Conservation (phyloP, 2,888 invertebrate species). For the Pachycephus smyrnensis region DNA sequence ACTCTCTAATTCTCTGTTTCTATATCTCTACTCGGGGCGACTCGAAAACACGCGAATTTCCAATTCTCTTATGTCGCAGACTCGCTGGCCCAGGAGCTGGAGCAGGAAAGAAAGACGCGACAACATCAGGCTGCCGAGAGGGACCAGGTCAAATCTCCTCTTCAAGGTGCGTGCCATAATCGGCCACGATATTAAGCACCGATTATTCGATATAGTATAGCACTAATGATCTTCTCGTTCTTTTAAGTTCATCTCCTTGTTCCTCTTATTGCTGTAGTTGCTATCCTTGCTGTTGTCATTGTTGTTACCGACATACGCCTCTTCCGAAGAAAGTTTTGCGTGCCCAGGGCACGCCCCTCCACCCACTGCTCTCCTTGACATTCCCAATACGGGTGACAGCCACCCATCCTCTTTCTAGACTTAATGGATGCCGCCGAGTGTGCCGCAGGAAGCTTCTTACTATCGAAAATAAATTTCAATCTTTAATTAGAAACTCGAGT, state of each 20-base stretch:
- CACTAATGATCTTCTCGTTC: background rate
- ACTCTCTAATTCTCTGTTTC: background rate
- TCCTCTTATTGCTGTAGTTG: background rate
- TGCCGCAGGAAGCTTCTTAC: constrained; percentile 29
- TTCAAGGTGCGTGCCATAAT: constrained; percentile 73
- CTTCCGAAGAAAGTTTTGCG: background rate
- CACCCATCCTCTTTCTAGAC: background rate
- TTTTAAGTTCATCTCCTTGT: background rate
- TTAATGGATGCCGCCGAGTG: constrained; percentile 13
- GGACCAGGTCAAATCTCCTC: constrained; percentile 84
- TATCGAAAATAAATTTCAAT: constrained; percentile 52
- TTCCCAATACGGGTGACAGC: background rate
- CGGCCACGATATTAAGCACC: background rate
- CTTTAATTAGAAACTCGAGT: constrained; percentile 61
- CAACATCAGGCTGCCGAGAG: constrained; percentile 82
- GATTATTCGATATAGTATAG: background rate
- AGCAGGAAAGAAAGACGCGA: constrained; percentile 87
- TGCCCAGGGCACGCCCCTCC: background rate
- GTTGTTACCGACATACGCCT: no score
- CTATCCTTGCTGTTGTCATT: background rate
- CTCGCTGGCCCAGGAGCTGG: constrained; percentile 87
- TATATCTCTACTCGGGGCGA: background rate
- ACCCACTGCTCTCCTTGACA: background rate
- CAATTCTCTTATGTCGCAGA: constrained; percentile 73
- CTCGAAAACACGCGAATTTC: background rate